Evolutionary conservation across 2,888 invertebrate species (phyloP), one percentile per base, ranked within the genome.

Genomic region (Phyto melanocephala): DNA sequence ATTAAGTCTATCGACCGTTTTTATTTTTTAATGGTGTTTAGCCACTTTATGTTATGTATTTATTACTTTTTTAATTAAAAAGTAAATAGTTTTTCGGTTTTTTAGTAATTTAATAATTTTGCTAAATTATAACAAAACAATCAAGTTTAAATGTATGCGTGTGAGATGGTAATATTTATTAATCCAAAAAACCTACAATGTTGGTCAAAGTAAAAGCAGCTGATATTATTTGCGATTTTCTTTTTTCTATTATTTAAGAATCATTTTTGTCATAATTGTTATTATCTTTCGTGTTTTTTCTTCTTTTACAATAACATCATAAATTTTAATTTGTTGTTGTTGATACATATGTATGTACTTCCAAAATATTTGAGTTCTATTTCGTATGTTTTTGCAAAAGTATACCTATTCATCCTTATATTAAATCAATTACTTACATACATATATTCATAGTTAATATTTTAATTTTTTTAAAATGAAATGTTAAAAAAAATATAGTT

Each of bases 171-270:
- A n/a, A 24, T 17, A 10, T 50, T 22, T 11, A 63, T 42, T 42
- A 17, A 50, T 5, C 22, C 1, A 22, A 50, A 65, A 35, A 52
- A 67, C 37, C 37, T 67, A n/a, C n/a, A n/a, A n/a, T 37, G 50
- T 62, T 15, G 15, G n/a, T 13, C 65, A 65, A 56, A 56, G 17
- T 65, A 76, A 33, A 47, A 47, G 67, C 58, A 47, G 33, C 40
- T 50, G 58, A 58, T 50, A 24, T n/a, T n/a, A n/a, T 15, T 50
- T 40, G 22, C 56, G 17, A 10, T 15, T 58, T 13, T 70, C 5
- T 24, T n/a, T 37, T 20, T 22, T 33, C 11, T 24, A 20, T 42
- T 58, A 20, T 17, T 45, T 1, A 8, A 17, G 17, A 37, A 47
- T 58, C n/a, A n/a, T n/a, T n/a, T n/a, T n/a, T n/a, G n/a, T n/a